Conservation (phyloP, 2,113 vertebrate genomes). For the Rynchops niger region DNA sequence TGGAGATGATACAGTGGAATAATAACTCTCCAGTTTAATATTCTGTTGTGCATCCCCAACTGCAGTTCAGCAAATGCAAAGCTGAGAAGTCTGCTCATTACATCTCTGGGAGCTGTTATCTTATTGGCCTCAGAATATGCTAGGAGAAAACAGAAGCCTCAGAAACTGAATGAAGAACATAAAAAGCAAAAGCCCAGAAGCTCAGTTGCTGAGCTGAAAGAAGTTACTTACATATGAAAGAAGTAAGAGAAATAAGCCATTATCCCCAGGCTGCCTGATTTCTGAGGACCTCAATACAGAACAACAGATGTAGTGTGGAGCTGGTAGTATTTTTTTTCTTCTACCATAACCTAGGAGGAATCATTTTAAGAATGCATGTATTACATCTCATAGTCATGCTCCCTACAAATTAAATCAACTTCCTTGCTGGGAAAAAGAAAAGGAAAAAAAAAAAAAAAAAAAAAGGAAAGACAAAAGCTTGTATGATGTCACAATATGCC, state of each 20-base stretch:
- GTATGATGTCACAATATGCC: neutral
- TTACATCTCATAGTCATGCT: neutral
- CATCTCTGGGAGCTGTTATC: constrained; percentile 12
- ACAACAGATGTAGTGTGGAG: neutral
- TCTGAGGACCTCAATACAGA: neutral
- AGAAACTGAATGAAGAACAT: constrained; percentile 6
- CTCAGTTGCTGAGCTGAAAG: constrained; percentile 20
- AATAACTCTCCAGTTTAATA: constrained; percentile 52
- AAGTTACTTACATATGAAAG: constrained; percentile 43
- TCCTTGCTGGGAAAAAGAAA: accelerated
- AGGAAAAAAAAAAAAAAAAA: no score
- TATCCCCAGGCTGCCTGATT: neutral
- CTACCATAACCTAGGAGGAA: neutral
- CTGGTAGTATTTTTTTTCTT: neutral
- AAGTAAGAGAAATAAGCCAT: constrained; percentile 23
- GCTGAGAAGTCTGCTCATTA: constrained; percentile 22
- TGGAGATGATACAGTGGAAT: constrained; percentile 34
- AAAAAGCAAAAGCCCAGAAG: constrained; percentile 44
- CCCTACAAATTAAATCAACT: neutral
- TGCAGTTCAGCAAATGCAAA: constrained; percentile 27
- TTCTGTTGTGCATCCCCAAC: constrained; percentile 21
- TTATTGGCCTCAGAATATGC: constrained; percentile 10
- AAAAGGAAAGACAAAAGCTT: neutral
- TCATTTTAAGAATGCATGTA: neutral
- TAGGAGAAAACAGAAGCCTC: constrained; percentile 22